phyloP scores from a whole-genome alignment of 2,797 vertebrate species.

The Aselliscus stoliczkanus region DNA sequence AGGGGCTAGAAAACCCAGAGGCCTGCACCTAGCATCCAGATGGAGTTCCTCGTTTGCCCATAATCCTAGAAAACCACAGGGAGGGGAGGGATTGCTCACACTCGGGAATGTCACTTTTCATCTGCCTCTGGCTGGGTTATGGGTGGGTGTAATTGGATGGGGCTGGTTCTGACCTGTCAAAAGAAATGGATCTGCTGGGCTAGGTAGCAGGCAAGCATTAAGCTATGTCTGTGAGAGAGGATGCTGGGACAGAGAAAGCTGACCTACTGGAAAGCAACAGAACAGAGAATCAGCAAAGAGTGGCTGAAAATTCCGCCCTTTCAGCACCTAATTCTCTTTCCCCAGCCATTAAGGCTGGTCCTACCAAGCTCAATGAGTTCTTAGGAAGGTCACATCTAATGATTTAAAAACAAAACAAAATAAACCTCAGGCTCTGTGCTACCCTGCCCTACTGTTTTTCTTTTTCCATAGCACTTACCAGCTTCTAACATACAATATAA shows the following conservation, averaged over 20 bases:
- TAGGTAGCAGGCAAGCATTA: neutral
- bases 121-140: constrained; percentile 33
- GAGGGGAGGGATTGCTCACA: constrained; percentile 23
- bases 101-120: constrained; percentile 62
- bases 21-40: constrained; percentile 2
- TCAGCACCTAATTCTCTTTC: neutral
- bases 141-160: neutral
- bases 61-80: constrained; percentile 64
- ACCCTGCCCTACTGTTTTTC: neutral
- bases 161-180: neutral
- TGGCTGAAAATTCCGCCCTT: neutral
- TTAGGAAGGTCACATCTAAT: neutral
- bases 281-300: neutral
- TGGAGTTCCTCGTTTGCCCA: constrained; percentile 55
- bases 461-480: neutral
- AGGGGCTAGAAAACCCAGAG: constrained; percentile 40
- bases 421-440: neutral
- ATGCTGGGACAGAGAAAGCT: neutral
- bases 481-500: neutral
- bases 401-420: neutral
- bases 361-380: neutral
- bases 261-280: neutral
- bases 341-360: neutral
- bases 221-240: neutral
- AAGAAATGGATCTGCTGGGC: neutral